These are phyloP conservation scores for Pampusana beccarii DNA, from an alignment of 2,113 vertebrate genomes.

Conservation along the genomic window DNA sequence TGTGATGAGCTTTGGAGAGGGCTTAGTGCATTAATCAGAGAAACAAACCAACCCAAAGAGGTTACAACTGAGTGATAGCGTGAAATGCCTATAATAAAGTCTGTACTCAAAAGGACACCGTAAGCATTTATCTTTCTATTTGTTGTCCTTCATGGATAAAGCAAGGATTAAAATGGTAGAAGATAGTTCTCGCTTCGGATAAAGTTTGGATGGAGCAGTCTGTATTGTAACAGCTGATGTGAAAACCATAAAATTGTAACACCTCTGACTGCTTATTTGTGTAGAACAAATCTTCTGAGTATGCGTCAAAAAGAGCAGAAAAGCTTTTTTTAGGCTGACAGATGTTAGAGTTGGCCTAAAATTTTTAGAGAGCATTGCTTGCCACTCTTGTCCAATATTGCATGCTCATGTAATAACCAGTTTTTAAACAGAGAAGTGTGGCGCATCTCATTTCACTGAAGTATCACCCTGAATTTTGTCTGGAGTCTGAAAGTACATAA, in stretches of 20 bases:
- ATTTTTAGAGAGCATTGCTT: neutral
- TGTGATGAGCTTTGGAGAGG: neutral
- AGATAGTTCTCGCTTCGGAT: neutral
- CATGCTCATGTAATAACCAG: neutral
- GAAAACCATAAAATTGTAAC: neutral
- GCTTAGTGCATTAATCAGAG: neutral
- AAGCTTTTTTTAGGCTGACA: neutral
- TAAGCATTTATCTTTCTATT: neutral
- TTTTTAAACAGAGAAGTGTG: neutral
- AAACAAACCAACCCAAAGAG: neutral
- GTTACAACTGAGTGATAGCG: neutral
- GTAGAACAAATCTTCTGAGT: neutral
- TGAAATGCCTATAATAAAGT: neutral
- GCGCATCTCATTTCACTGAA: neutral
- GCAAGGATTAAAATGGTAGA: neutral
- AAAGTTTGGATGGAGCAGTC: neutral
- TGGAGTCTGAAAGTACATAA: neutral
- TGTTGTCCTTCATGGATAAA: neutral
- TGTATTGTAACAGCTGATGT: neutral
- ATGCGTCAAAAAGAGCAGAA: neutral
- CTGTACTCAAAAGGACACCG: neutral
- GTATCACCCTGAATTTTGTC: neutral
- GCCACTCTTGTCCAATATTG: neutral
- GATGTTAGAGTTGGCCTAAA: neutral
- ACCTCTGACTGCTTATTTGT: neutral